Conservation (phyloP, 2,888 invertebrate species). For the Nematopogon swammerdamellus region DNA sequence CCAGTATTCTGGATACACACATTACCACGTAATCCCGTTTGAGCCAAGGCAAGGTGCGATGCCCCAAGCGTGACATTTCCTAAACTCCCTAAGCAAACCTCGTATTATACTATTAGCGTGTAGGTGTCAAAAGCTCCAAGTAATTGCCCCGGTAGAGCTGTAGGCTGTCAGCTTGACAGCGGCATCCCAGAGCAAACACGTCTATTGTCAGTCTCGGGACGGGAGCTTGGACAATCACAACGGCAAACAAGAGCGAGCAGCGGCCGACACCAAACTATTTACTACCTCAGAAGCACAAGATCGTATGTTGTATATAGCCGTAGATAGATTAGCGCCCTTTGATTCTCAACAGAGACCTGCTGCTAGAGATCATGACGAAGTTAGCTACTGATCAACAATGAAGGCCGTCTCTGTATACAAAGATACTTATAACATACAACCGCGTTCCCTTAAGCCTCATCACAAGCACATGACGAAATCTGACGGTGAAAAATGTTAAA, state of each 20-base stretch:
- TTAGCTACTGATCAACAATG: no score
- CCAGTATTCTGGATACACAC: no score
- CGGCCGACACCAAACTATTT: not conserved
- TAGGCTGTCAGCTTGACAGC: conserved; percentile 20
- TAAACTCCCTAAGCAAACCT: conserved; percentile 25
- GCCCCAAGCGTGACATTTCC: conserved; percentile 29
- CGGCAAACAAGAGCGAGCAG: not conserved
- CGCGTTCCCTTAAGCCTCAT: no score
- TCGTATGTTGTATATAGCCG: no score
- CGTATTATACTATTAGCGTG: conserved; percentile 30
- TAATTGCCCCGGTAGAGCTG: conserved; percentile 25
- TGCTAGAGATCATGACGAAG: no score
- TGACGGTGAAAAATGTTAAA: not conserved
- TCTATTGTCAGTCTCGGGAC: not conserved
- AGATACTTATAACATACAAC: no score
- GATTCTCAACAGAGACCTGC: no score
- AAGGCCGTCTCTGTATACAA: no score
- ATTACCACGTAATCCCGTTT: not conserved
- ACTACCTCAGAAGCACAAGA: no score
- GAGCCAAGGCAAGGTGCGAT: conserved; percentile 11
- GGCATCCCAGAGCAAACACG: not conserved
- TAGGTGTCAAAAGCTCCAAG: conserved; percentile 44
- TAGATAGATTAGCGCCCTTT: no score
- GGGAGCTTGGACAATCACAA: not conserved
- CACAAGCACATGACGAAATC: not conserved